A percentile compares a stretch with the other conserved stretches of the same genome.
Evolutionary conservation across 1,140 invertebrate genomes (phyloP).

Genomic region (Hylyphantes graminicola): DNA sequence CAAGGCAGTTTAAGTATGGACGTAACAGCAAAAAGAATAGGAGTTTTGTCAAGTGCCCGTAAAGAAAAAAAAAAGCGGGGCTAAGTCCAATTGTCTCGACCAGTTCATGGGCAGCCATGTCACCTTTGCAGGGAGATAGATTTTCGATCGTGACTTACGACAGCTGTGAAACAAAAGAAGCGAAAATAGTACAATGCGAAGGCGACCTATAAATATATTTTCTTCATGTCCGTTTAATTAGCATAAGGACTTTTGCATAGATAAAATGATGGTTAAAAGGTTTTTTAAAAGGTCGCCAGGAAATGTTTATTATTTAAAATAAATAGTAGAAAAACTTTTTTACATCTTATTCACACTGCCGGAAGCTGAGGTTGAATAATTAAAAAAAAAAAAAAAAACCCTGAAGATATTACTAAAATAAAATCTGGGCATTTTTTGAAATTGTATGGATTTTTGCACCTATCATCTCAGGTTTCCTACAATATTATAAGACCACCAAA

Average conservation of each 20-base stretch:
- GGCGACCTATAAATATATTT: conserved; percentile 9
- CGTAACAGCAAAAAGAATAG: conserved; percentile 1
- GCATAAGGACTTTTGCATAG: background rate
- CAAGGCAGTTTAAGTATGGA: conserved; percentile 10
- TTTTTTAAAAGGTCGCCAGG: too few relatives aligned
- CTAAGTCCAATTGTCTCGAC: conserved; percentile 16
- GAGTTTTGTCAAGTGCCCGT: conserved; percentile 21
- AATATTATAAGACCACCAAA: too few relatives aligned
- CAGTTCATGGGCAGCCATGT: conserved; percentile 31
- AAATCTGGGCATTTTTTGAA: too few relatives aligned
- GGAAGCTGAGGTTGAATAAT: background rate
- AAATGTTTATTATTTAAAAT: too few relatives aligned
- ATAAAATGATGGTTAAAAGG: background rate
- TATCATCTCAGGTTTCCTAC: too few relatives aligned
- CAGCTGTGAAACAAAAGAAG: background rate
- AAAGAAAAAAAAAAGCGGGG: background rate
- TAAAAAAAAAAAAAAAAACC: too few relatives aligned
- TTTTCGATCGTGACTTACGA: background rate
- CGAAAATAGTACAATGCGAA: conserved; percentile 25
- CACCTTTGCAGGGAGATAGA: background rate
- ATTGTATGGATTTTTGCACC: too few relatives aligned
- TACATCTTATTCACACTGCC: background rate
- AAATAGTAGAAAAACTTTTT: too few relatives aligned
- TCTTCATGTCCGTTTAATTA: background rate
- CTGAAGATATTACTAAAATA: too few relatives aligned